Conservation (phyloP, 2,113 vertebrate species). For the Bostrychus sinensis region DNA sequence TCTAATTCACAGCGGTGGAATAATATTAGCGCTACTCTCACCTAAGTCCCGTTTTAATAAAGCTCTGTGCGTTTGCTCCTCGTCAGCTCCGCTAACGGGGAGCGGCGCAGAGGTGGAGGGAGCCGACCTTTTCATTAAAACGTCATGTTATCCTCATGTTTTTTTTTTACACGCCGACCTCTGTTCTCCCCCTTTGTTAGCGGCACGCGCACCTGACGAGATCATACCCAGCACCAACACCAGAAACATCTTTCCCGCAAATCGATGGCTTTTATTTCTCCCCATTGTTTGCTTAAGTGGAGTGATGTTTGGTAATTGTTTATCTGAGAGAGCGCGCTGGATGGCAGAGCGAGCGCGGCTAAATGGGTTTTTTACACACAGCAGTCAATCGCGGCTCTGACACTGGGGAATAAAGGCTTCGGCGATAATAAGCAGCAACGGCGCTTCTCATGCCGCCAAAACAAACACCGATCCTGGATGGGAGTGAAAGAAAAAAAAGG, state of each 20-base stretch:
- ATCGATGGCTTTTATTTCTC: conserved; percentile 36
- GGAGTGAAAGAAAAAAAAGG: too few relatives aligned
- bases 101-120: conserved; percentile 2
- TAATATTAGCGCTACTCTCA: conserved; percentile 5
- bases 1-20: neutral
- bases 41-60: conserved; percentile 5
- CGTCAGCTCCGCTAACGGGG: conserved; percentile 6
- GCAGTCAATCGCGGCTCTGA: conserved; percentile 36
- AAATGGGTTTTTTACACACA: conserved; percentile 41
- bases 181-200: neutral
- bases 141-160: neutral
- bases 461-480: neutral
- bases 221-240: conserved; percentile 5
- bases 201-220: neutral
- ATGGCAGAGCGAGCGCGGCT: conserved; percentile 31
- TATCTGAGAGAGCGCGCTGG: conserved; percentile 31
- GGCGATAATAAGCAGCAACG: neutral
- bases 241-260: conserved; percentile 28
- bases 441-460: neutral
- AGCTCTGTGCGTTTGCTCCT: neutral
- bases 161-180: neutral
- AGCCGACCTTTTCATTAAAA: conserved; percentile 12
- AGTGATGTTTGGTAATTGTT: conserved; percentile 47
- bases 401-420: conserved; percentile 16
- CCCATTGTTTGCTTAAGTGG: conserved; percentile 36